Conservation (phyloP, 2,888 invertebrate species). For the Acronicta psi region DNA sequence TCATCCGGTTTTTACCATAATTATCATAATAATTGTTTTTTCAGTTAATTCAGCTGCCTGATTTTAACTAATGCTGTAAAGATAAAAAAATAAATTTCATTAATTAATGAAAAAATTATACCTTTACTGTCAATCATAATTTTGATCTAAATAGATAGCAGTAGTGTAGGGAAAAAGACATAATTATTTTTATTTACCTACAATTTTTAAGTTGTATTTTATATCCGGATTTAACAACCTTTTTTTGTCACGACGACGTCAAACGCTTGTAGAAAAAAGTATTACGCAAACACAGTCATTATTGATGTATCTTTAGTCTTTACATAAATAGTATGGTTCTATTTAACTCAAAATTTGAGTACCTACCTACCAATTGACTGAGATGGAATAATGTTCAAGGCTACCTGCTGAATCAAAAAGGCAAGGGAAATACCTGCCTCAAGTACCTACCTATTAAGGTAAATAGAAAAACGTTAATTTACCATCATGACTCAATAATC, state of each 20-base stretch:
- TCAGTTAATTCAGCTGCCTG: no score
- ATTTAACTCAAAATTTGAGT: conserved; percentile 44
- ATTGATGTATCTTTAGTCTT: conserved; percentile 7
- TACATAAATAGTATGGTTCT: conserved; percentile 23
- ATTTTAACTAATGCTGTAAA: no score
- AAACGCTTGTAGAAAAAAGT: conserved; percentile 6
- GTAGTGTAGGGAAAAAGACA: no score
- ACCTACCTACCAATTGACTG: conserved; percentile 35
- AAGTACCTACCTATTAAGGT: conserved; percentile 20
- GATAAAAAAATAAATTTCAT: no score
- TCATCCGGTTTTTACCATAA: neutral
- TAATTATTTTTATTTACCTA: no score
- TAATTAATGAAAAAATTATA: no score
- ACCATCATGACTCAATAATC: conserved; percentile 53
- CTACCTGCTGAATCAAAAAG: conserved; percentile 21
- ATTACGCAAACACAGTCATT: conserved; percentile 22
- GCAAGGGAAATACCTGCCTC: conserved; percentile 48
- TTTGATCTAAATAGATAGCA: no score
- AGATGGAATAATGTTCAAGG: conserved; percentile 45
- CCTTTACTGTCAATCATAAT: no score
- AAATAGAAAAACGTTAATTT: conserved; percentile 53
- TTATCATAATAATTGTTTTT: no score
- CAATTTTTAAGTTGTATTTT: no score
- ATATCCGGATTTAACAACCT: conserved; percentile 28
- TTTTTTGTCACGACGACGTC: no score